Evolutionary conservation across 1,140 invertebrate genomes (phyloP), one percentile per base, ranked within the genome.

Genomic region (Scylla paramamosain): DNA sequence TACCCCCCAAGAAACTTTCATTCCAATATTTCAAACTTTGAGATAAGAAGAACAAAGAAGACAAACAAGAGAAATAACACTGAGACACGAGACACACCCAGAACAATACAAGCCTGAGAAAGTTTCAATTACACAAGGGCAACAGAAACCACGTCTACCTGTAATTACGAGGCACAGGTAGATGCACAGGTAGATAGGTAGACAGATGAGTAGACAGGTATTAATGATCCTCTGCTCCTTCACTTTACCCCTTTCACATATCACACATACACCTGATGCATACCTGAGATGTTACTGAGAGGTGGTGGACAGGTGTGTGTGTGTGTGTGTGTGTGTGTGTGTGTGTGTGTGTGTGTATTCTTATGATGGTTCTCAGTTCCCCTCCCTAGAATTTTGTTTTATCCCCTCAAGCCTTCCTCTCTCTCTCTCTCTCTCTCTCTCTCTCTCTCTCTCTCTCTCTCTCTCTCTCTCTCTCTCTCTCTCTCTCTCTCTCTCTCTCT

Each of bases 71-170:
- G n/a, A 6, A 59, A 20, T 59, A 59, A 59, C 52, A 39, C 52
- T 16, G 10, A 59, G 20, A 77, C 67, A 77, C 25, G n/a, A 77
- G 12, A 77, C 67, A 25, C 67, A 25, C 25, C 20, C 67, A 77
- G 1, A 77, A 77, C 67, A 77, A 77, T 77, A 77, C 67, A n/a
- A 20, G n/a, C 6, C n/a, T n/a, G 67, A n/a, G 67, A 77, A 77
- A 77, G 67, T 77, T 77, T n/a, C 12, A 77, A 77, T n/a, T n/a
- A 77, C 67, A 77, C 67, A 77, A 77, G 67, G 67, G 67, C 67
- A 8, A 12, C 67, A 77, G 20, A 1, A n/a, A 77, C 20, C 4
- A 2, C 25, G 1, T 25, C 6, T n/a, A 77, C 67, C 67, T n/a
- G 67, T 77, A 77, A n/a, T 77, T 77, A 77, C 67, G 6, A 77